Evolutionary conservation across 2,113 vertebrate genomes (phyloP).

Genomic region (Brienomyrus longianalis): DNA sequence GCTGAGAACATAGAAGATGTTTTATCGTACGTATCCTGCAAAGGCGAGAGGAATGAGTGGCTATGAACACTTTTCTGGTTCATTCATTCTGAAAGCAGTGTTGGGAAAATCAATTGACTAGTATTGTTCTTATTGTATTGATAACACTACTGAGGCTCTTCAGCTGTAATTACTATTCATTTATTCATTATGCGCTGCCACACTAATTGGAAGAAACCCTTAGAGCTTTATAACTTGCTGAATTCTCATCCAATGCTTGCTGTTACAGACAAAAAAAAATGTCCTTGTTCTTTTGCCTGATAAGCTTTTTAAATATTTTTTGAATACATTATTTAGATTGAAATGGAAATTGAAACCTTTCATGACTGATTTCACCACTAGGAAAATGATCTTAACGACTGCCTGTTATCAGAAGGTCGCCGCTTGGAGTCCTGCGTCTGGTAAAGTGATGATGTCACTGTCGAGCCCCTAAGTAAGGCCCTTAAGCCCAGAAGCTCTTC

Average conservation of each 20-base stretch:
- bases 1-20: background rate
- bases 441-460: background rate
- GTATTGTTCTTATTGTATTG: background rate
- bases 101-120: background rate
- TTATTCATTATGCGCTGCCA: background rate
- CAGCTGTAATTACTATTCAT: background rate
- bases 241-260: background rate
- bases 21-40: background rate
- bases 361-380: background rate
- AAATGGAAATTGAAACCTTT: background rate
- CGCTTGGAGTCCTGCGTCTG: background rate
- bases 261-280: background rate
- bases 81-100: background rate
- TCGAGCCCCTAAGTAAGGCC: background rate
- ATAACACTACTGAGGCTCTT: background rate
- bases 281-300: background rate
- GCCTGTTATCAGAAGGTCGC: background rate
- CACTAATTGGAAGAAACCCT: background rate
- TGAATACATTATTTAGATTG: background rate
- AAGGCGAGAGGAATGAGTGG: background rate
- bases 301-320: background rate
- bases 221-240: background rate
- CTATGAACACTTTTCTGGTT: background rate
- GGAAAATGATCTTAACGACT: background rate
- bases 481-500: background rate